These are phyloP conservation scores for Lasioglossum vierecki DNA, from an alignment of 2,888 invertebrate genomes.

Conservation along the genomic window DNA sequence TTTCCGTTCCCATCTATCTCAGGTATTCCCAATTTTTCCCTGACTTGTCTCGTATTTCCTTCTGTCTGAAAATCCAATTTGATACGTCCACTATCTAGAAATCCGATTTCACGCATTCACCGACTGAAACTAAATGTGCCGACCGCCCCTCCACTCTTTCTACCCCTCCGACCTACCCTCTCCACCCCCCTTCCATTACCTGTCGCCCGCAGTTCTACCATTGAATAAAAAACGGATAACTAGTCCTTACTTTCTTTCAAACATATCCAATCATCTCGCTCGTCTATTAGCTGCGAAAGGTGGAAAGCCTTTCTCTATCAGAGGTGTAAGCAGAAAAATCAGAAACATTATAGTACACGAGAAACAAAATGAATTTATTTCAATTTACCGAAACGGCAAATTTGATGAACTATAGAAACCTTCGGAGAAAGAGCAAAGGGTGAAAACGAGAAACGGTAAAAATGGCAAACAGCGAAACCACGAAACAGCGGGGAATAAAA, in stretches of 20 bases:
- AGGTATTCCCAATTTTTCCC: conserved; percentile 54
- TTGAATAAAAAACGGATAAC: background rate
- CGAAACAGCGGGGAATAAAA: background rate
- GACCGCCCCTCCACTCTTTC: background rate
- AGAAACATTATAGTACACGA: no score
- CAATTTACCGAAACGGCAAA: no score
- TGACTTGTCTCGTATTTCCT: conserved; percentile 55
- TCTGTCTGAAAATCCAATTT: conserved; percentile 61
- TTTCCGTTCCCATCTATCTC: conserved; percentile 68
- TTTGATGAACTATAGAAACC: background rate
- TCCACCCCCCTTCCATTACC: conserved; percentile 6
- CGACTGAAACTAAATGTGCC: conserved; percentile 39
- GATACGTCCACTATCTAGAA: conserved; percentile 59
- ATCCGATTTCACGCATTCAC: conserved; percentile 54
- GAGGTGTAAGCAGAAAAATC: background rate
- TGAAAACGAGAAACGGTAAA: background rate
- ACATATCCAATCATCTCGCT: conserved; percentile 1
- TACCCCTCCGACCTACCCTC: background rate
- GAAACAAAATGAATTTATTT: no score
- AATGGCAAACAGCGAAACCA: background rate
- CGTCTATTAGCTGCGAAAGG: background rate
- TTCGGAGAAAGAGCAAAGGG: background rate
- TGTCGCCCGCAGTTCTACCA: conserved; percentile 25
- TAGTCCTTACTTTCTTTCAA: background rate
- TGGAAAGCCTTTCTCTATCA: background rate